phyloP scores from a whole-genome alignment of 1,140 invertebrate genomes.

The Stratiolaelaps scimitus region DNA sequence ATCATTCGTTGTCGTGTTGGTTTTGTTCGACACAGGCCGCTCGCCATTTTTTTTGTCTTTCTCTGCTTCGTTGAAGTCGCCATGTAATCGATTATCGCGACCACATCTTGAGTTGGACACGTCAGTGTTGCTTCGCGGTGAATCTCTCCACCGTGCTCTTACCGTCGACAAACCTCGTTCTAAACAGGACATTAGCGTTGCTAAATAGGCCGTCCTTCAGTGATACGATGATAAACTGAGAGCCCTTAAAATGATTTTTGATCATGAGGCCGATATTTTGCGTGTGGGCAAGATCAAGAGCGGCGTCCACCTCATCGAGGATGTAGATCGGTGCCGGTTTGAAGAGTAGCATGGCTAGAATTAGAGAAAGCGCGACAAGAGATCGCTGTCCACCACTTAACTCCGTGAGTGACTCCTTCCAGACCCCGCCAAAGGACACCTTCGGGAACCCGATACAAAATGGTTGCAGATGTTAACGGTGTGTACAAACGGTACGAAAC shows the following conservation, averaged over 20 bases:
- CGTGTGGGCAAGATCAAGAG: conserved; percentile 92
- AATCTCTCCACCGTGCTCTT: conserved; percentile 69
- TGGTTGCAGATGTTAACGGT: too few relatives aligned
- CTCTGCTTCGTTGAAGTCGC: too few relatives aligned
- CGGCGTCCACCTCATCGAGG: conserved; percentile 96
- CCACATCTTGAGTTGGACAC: too few relatives aligned
- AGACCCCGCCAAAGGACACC: conserved; percentile 78
- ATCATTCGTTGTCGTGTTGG: too few relatives aligned
- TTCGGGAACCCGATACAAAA: too few relatives aligned
- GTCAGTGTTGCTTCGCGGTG: conserved; percentile 29
- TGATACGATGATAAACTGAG: conserved; percentile 97
- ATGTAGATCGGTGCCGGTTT: conserved; percentile 98
- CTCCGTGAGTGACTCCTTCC: conserved; percentile 92
- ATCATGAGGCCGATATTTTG: conserved; percentile 97
- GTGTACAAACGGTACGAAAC: too few relatives aligned
- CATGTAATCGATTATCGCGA: too few relatives aligned
- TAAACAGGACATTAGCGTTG: conserved; percentile 95
- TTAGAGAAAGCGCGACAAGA: conserved; percentile 86
- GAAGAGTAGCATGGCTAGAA: conserved; percentile 88
- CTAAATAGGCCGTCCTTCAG: conserved; percentile 99
- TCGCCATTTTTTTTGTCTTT: too few relatives aligned
- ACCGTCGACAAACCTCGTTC: conserved; percentile 87
- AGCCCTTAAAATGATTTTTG: conserved; percentile 79
- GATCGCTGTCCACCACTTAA: conserved; percentile 92
- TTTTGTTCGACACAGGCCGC: too few relatives aligned